These are phyloP conservation scores for Fragum fragum DNA, from an alignment of 2,888 invertebrate species.

Conservation along the genomic window DNA sequence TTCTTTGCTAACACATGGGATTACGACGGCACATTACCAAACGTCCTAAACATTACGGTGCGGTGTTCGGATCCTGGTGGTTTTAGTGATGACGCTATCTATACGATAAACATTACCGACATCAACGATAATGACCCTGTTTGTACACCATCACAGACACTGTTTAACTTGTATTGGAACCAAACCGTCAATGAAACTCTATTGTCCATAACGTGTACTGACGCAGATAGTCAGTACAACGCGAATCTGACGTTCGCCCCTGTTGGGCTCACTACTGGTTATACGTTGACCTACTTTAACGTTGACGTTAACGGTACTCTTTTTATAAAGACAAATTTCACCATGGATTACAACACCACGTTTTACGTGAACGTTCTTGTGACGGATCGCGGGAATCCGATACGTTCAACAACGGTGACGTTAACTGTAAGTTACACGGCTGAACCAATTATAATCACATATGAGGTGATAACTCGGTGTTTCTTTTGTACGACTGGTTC, in stretches of 20 bases:
- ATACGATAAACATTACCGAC: conserved; percentile 46
- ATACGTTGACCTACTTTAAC: conserved; percentile 49
- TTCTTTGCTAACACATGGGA: conserved; percentile 49
- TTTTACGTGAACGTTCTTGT: conserved; percentile 58
- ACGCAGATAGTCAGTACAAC: conserved; percentile 56
- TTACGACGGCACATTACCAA: conserved; percentile 48
- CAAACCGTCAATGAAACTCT: conserved; percentile 39
- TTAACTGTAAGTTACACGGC: conserved; percentile 58
- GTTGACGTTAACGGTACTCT: conserved; percentile 53
- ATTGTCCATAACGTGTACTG: conserved; percentile 45
- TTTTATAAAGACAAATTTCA: conserved; percentile 43
- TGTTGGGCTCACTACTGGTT: conserved; percentile 46
- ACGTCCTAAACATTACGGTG: conserved; percentile 49
- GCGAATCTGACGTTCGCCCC: conserved; percentile 49
- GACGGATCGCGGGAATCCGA: conserved; percentile 48
- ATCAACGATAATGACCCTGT: conserved; percentile 62
- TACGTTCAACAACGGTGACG: conserved; percentile 54
- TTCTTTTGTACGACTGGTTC: conserved; percentile 63
- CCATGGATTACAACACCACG: conserved; percentile 59
- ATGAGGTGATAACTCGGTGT: conserved; percentile 42
- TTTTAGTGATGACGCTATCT: conserved; percentile 46
- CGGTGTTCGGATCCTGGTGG: conserved; percentile 55
- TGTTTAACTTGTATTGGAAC: conserved; percentile 44
- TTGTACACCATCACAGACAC: conserved; percentile 45
- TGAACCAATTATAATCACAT: conserved; percentile 39